Percentiles rank a stretch among this genome's conserved stretches.
These are phyloP conservation scores for Apodemia hepburni DNA, from an alignment of 2,888 invertebrate genomes.

Conservation along the genomic window DNA sequence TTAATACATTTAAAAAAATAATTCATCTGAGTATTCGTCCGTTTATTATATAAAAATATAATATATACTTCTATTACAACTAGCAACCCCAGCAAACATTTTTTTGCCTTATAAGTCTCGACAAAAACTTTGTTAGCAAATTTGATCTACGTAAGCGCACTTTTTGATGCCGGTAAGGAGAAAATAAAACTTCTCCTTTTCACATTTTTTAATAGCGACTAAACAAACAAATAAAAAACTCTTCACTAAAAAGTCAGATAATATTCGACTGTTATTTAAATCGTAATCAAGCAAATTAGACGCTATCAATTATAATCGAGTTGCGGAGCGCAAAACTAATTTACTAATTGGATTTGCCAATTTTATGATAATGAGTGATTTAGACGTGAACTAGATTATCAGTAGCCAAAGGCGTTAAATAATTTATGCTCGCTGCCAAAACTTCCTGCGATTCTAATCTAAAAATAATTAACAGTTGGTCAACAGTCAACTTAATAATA, in stretches of 20 bases:
- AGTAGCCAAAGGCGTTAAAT: constrained; percentile 15
- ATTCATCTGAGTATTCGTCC: too few species aligned
- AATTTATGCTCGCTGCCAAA: constrained; percentile 8
- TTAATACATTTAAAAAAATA: too few species aligned
- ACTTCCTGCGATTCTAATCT: constrained; percentile 8
- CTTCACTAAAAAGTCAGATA: not conserved
- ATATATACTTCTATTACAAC: too few species aligned
- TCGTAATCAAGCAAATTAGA: constrained; percentile 6
- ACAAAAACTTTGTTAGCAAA: too few species aligned
- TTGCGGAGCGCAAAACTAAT: constrained; percentile 11
- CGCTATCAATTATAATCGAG: constrained; percentile 10
- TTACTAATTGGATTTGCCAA: constrained; percentile 17
- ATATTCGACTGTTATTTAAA: not conserved
- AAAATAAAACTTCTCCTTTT: too few species aligned
- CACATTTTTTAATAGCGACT: too few species aligned
- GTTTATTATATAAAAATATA: too few species aligned
- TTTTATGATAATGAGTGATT: constrained; percentile 16
- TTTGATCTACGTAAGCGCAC: too few species aligned
- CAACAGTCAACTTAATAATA: not conserved
- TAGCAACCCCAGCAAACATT: too few species aligned
- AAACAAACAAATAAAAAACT: not conserved
- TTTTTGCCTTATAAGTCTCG: too few species aligned
- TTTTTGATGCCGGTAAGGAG: too few species aligned
- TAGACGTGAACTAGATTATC: constrained; percentile 15
- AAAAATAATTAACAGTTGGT: constrained; percentile 6